phyloP scores from a whole-genome alignment of 1,140 invertebrate genomes.

The Philopotamus ludificatus region DNA sequence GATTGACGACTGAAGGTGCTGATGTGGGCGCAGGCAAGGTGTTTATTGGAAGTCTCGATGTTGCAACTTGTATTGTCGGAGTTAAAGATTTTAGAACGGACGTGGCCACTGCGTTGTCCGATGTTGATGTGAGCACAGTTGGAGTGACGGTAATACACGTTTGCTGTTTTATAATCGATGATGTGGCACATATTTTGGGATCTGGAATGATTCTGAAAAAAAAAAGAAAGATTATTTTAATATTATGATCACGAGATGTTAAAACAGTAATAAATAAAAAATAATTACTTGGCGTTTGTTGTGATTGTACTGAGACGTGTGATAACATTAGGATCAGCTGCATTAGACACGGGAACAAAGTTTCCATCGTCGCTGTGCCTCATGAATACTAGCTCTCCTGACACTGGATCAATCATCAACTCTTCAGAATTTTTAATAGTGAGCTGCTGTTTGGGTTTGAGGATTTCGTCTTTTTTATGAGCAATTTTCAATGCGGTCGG shows the following conservation, averaged over 20 bases:
- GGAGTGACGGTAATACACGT: slow-evolving; percentile 23
- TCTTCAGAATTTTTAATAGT: slow-evolving; percentile 28
- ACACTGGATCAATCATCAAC: slow-evolving; percentile 70
- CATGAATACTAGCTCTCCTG: slow-evolving; percentile 70
- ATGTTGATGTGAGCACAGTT: slow-evolving; percentile 1
- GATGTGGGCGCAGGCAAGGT: too few relatives aligned
- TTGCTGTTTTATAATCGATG: slow-evolving; percentile 3
- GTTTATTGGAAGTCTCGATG: slow-evolving; percentile 25
- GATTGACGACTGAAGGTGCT: too few relatives aligned
- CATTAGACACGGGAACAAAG: slow-evolving; percentile 62
- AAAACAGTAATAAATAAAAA: neutral
- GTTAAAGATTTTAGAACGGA: slow-evolving; percentile 32
- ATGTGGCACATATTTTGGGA: neutral
- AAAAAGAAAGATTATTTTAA: slow-evolving; percentile 5
- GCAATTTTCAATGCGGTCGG: neutral
- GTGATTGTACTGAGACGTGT: neutral
- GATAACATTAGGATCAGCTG: neutral
- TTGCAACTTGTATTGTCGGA: slow-evolving; percentile 23
- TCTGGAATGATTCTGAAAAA: slow-evolving; percentile 29
- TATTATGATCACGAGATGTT: too few relatives aligned
- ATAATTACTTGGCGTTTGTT: neutral
- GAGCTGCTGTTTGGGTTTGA: neutral
- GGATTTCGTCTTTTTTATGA: slow-evolving; percentile 1
- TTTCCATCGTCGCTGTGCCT: slow-evolving; percentile 71
- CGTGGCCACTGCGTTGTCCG: slow-evolving; percentile 6